Evolutionary conservation across 1,140 invertebrate species (phyloP).

Genomic region (Eubasilissa regina): DNA sequence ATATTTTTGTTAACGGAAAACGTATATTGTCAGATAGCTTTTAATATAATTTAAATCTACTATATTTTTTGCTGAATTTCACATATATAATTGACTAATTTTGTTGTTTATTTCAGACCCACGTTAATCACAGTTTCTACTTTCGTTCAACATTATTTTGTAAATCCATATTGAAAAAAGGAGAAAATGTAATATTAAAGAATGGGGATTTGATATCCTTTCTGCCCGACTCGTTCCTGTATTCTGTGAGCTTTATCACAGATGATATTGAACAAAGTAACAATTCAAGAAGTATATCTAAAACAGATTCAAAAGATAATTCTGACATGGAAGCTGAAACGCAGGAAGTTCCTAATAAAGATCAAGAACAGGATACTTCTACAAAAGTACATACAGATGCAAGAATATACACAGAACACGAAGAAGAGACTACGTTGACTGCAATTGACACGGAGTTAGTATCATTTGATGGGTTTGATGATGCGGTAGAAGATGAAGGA

Average conservation of each 20-base stretch:
- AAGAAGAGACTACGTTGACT: neutral
- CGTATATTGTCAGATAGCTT: too few relatives aligned
- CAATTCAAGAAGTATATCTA: neutral
- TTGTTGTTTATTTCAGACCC: conserved; percentile 34
- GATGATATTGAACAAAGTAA: neutral
- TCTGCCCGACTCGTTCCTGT: conserved; percentile 30
- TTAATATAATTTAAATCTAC: too few relatives aligned
- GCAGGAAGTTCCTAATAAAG: neutral
- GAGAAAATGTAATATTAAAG: conserved; percentile 5
- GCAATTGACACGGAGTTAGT: neutral
- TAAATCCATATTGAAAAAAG: conserved; percentile 12
- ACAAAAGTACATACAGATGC: neutral
- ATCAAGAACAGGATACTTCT: neutral
- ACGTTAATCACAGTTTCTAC: conserved; percentile 35
- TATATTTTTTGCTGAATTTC: too few relatives aligned
- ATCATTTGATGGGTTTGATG: conserved; percentile 1
- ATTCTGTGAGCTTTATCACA: conserved; percentile 18
- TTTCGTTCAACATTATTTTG: neutral
- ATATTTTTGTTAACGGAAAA: too few relatives aligned
- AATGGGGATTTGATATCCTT: conserved; percentile 28
- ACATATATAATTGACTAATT: neutral
- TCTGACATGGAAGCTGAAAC: neutral
- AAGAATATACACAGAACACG: neutral
- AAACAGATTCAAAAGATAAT: neutral
- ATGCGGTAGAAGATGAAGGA: neutral